Evolutionary conservation across 2,113 vertebrate species (phyloP), one percentile per base, ranked within the genome.

Genomic region (Tauraco erythrolophus): DNA sequence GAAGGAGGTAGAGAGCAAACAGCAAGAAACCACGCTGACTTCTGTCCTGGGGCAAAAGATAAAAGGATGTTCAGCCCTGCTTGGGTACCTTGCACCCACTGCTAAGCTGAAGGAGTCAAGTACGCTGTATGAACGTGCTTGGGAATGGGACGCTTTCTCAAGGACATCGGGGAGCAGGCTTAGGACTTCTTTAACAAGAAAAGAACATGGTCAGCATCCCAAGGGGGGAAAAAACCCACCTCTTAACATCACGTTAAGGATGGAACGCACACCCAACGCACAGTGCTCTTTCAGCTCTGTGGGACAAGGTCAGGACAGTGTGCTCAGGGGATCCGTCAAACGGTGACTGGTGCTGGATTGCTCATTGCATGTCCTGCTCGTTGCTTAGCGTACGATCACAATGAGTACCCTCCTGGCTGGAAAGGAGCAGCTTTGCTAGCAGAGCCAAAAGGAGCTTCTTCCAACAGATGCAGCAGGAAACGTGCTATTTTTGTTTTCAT

Each of bases 391-490:
- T 18, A 50, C 6, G 27, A 31, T 30, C 37, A 69, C 6, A 4
- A 14, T 8, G 27, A 78, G 39, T 19, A 82, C 50, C 51, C 79
- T 92, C 69, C 58, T n/a, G 62, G 45, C 74, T 90, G 72, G 72
- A 92, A 84, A 89, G 82, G 37, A 88, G 94, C 83, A 92, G 61
- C 92, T 94, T 91, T 53, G 14, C 35, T 39, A 54, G 80, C 43
- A 91, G 83, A 83, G 65, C 60, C 77, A 94, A 70, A 88, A 91
- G 60, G 62, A 95, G 68, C 64, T 94, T 89, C 88, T 75, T 87
- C 64, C 80, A 84, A 70, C 8, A 94, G 61, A 86, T n/a, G 65
- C 91, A 70, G 50, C 57, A 78, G 76, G 80, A 91, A 90, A 85
- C 51, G 70, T 91, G 84, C 91, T 95, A 19, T 25, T 93, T 85